phyloP scores from a whole-genome alignment of 1,140 invertebrate genomes.

The Geopemphigus sp. region DNA sequence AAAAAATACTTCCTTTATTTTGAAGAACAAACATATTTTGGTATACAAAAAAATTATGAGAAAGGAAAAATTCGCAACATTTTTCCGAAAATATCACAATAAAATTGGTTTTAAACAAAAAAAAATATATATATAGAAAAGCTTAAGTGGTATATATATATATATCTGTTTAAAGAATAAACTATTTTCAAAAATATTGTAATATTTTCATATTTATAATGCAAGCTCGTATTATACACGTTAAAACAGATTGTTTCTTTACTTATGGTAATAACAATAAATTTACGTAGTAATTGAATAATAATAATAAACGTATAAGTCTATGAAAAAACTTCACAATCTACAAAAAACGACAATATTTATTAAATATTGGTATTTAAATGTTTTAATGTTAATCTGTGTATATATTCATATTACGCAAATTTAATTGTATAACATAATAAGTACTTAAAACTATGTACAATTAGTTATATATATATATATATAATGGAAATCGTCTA shows the following conservation, averaged over 20 bases:
- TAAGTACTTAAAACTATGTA: background rate
- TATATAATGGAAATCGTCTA: background rate
- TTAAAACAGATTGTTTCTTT: background rate
- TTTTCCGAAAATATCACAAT: conserved; percentile 45
- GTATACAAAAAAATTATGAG: conserved; percentile 30
- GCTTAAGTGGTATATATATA: background rate
- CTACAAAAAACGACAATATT: conserved; percentile 19
- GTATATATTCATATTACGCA: too few relatives aligned
- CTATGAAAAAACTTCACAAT: background rate
- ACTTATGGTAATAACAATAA: conserved; percentile 11
- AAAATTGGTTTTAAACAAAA: conserved; percentile 26
- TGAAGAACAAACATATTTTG: conserved; percentile 27
- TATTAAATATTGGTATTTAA: background rate
- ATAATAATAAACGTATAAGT: conserved; percentile 3
- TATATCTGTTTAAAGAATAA: conserved; percentile 1
- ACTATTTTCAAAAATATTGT: conserved; percentile 23
- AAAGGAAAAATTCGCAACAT: conserved; percentile 14
- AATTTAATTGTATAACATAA: background rate
- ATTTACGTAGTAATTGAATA: background rate
- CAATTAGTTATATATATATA: too few relatives aligned
- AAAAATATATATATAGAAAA: background rate
- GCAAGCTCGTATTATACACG: conserved; percentile 1
- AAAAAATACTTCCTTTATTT: conserved; percentile 29
- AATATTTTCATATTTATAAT: conserved; percentile 12
- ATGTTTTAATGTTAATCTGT: conserved; percentile 27